Percentiles rank a stretch among this genome's conserved stretches.
phyloP scores from a whole-genome alignment of 2,888 invertebrate species.

The Syrista parreyssii region DNA sequence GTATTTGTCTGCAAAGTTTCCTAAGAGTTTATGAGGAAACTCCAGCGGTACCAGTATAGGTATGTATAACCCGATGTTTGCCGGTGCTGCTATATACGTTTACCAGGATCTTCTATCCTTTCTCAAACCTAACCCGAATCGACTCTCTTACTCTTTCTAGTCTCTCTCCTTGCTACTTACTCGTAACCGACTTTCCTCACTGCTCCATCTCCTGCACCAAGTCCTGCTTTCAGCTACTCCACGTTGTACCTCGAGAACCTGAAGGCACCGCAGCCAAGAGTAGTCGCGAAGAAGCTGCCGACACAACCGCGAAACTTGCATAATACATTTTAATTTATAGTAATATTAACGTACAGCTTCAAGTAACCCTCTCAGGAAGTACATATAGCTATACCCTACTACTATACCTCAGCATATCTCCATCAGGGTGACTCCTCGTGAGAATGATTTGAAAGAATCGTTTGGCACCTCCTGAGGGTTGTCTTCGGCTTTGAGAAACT shows the following conservation, averaged over 20 bases:
- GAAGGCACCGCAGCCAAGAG: neutral
- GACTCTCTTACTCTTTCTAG: too few relatives aligned
- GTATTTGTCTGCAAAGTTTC: conserved; percentile 61
- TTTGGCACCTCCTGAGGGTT: conserved; percentile 34
- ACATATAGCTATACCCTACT: too few relatives aligned
- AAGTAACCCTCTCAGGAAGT: conserved; percentile 7
- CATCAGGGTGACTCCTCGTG: conserved; percentile 14
- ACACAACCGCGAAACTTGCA: conserved; percentile 44
- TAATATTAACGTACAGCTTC: conserved; percentile 45
- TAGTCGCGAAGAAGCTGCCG: conserved; percentile 42
- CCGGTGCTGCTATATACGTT: conserved; percentile 28
- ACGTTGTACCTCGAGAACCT: neutral
- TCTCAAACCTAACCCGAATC: too few relatives aligned
- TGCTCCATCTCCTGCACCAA: too few relatives aligned
- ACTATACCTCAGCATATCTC: too few relatives aligned
- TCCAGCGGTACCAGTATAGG: conserved; percentile 40
- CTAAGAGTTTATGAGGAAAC: conserved; percentile 60
- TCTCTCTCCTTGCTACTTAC: too few relatives aligned
- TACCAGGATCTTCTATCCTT: conserved; percentile 18
- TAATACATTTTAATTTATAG: conserved; percentile 51
- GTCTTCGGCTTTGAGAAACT: too few relatives aligned
- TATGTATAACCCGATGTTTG: neutral
- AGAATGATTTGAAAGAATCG: conserved; percentile 39
- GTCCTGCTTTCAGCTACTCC: too few relatives aligned
- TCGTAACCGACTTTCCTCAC: too few relatives aligned